Base-by-base conservation (phyloP, 2,888 invertebrate genomes). In the Parnassius glacialis region DNA sequence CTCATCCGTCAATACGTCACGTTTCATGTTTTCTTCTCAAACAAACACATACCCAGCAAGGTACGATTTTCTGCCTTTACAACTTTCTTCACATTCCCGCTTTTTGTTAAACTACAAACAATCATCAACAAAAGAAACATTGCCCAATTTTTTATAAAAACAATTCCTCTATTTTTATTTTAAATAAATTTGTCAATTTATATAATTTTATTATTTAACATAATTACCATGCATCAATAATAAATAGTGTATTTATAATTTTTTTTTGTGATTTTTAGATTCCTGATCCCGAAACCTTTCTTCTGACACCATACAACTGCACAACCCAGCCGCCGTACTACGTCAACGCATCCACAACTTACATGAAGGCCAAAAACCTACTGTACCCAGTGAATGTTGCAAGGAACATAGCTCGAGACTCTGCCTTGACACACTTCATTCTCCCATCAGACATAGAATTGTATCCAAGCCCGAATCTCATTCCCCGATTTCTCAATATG, bases 331-430 rank as follows among this genome's bases (percentile, higher is more conserved):
- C 96, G 7, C 96, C 97, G 0, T 97, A 94, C 88, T 81, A 90
- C 73, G 92, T 94, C 48, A 93, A 93, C 66, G 84, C 92, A 1
- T 93, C 94, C 0, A 93, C 93, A 65, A 94, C 96, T 74, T 97
- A 96, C 84, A 97, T 96, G 88, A 93, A 94, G 57, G 94, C 95
- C 74, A 96, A 96, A 81, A 96, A 95, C 74, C 92, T 97, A 10
- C 85, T 97, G 25, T 98, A 98, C 81, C 97, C 97, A 2, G 96
- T 98, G 62, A 98, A 98, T 83, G 96, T 97, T 10, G 97, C 96
- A 0, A 92, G 97, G 43, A 97, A 97, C 83, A 93, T 97, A n/a
- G 97, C 97, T 0, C 92, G 97, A 53, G 96, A 96, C 74, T 93
- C 94, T 43, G 95, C 97, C 0, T 92, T 95, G 52, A 97, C 97